phyloP scores from a whole-genome alignment of 2,113 vertebrate genomes.

The Sitta europaea region DNA sequence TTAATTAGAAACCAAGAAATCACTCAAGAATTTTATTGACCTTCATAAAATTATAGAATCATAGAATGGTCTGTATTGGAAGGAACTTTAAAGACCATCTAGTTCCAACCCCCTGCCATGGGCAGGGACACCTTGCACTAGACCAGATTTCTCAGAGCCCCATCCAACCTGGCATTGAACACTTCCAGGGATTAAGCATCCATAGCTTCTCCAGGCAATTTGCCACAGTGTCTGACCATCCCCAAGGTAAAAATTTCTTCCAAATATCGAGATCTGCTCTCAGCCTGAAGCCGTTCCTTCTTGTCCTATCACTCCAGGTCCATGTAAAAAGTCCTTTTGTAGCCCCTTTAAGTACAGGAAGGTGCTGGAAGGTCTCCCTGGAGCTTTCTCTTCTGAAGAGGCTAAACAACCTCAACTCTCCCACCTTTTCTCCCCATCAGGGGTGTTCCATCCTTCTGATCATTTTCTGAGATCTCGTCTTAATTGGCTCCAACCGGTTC shows the following conservation, averaged over 20 bases:
- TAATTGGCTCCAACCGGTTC: background rate
- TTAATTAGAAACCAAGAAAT: background rate
- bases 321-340: background rate
- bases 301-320: background rate
- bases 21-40: background rate
- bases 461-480: background rate
- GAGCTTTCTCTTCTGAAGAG: background rate
- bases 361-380: background rate
- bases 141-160: background rate
- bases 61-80: background rate
- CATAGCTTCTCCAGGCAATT: background rate
- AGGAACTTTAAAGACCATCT: background rate
- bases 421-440: background rate
- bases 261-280: background rate
- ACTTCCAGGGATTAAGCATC: background rate
- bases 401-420: background rate
- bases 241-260: background rate
- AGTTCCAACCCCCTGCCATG: background rate
- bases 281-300: background rate
- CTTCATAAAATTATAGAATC: background rate
- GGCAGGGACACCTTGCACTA: background rate
- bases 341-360: background rate
- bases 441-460: background rate
- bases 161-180: accelerated
- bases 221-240: background rate